Evolutionary conservation across 2,797 vertebrate genomes (phyloP).

Genomic region (Choloepus didactylus): DNA sequence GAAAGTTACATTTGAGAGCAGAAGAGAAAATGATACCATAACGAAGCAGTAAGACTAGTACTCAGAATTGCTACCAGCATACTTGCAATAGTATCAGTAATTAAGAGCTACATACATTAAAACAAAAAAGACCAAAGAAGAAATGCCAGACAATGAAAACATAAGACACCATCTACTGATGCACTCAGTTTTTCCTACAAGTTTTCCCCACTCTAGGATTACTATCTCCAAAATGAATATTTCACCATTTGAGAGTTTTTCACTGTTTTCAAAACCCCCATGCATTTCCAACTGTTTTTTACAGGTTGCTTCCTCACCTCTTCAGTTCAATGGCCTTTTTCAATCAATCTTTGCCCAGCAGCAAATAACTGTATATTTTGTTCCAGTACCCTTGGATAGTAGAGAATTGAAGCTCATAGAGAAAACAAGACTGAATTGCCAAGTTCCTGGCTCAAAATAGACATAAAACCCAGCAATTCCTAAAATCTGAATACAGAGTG

Average conservation of each 20-base stretch:
- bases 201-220: not conserved
- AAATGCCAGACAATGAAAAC: not conserved
- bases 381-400: not conserved
- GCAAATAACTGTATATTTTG: not conserved
- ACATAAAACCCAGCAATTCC: not conserved
- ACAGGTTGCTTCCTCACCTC: not conserved
- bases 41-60: not conserved
- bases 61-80: not conserved
- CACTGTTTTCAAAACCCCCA: not conserved
- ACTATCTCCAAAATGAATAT: not conserved
- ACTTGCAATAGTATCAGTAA: not conserved
- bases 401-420: slow-evolving; percentile 5
- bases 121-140: not conserved
- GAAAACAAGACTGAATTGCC: not conserved
- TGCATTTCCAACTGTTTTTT: not conserved
- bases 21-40: not conserved
- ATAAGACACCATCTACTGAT: not conserved
- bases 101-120: not conserved
- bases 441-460: not conserved
- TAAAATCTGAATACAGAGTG: not conserved
- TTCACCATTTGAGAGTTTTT: not conserved
- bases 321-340: not conserved
- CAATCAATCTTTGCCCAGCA: not conserved
- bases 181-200: not conserved
- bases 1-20: not conserved